Evolutionary conservation across 2,113 vertebrate species (phyloP).

Genomic region (Ochotona princeps): DNA sequence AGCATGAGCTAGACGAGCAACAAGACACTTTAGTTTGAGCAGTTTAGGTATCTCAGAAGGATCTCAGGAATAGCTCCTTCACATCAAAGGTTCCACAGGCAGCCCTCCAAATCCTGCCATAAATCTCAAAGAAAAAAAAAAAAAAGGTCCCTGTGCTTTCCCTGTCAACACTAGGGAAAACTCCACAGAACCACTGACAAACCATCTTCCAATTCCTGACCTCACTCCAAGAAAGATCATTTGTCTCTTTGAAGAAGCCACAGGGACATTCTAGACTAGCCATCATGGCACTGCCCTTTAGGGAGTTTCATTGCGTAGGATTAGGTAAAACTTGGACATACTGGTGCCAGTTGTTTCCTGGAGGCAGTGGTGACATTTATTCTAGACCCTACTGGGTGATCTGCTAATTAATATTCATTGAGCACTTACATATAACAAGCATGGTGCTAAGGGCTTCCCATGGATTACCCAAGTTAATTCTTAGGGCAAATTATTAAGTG

Average conservation of each 20-base stretch:
- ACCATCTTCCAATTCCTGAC: background rate
- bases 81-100: background rate
- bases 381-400: background rate
- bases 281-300: background rate
- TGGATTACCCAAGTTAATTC: background rate
- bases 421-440: background rate
- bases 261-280: background rate
- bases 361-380: background rate
- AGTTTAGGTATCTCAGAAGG: background rate
- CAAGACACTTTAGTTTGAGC: slow-evolving; percentile 41
- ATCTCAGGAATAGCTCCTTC: slow-evolving; percentile 50
- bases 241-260: background rate
- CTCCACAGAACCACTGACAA: background rate
- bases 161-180: background rate
- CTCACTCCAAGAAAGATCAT: background rate
- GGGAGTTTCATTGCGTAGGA: background rate
- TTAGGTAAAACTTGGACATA: background rate
- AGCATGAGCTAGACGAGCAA: slow-evolving; percentile 42
- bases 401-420: background rate
- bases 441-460: background rate
- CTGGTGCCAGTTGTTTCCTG: background rate
- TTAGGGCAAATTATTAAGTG: background rate
- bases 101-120: background rate
- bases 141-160: background rate
- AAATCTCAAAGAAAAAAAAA: background rate